phyloP scores from a whole-genome alignment of 2,888 invertebrate genomes.

The Nemoura dubitans region DNA sequence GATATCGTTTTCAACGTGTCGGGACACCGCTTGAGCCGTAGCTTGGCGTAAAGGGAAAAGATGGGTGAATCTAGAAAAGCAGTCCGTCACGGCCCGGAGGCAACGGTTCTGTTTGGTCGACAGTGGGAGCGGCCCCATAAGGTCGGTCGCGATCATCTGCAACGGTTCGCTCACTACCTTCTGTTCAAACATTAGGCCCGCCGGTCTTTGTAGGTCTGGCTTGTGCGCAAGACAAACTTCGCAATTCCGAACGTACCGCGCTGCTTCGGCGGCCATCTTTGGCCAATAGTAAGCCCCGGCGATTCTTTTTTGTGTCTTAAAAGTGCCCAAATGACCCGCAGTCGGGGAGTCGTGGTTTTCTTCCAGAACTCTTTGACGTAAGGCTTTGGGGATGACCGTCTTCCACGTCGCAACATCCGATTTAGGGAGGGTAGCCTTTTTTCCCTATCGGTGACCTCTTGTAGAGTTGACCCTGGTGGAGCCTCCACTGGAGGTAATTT shows the following conservation, averaged over 20 bases:
- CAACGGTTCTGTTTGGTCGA: conserved; percentile 15
- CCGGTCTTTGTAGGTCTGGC: conserved; percentile 49
- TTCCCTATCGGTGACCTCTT: background rate
- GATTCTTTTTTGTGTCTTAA: too few relatives aligned
- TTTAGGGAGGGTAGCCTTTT: background rate
- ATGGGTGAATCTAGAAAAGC: background rate
- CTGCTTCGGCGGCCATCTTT: conserved; percentile 52
- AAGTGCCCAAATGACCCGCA: too few relatives aligned
- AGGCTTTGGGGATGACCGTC: conserved; percentile 49
- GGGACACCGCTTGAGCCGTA: background rate
- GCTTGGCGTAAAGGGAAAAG: background rate
- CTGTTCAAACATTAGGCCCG: conserved; percentile 52
- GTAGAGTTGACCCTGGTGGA: background rate
- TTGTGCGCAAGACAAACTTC: conserved; percentile 52
- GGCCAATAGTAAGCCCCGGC: conserved; percentile 54
- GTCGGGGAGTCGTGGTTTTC: too few relatives aligned
- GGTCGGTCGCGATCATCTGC: conserved; percentile 50
- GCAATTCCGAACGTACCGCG: conserved; percentile 52
- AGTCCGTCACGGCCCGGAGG: background rate
- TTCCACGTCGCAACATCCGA: conserved; percentile 46
- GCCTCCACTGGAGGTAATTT: background rate
- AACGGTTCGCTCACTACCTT: conserved; percentile 49
- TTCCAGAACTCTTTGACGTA: too few relatives aligned
- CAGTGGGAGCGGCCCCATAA: conserved; percentile 52
- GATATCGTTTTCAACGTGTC: background rate